phyloP scores from a whole-genome alignment of 2,113 vertebrate species.

The Lathamus discolor region DNA sequence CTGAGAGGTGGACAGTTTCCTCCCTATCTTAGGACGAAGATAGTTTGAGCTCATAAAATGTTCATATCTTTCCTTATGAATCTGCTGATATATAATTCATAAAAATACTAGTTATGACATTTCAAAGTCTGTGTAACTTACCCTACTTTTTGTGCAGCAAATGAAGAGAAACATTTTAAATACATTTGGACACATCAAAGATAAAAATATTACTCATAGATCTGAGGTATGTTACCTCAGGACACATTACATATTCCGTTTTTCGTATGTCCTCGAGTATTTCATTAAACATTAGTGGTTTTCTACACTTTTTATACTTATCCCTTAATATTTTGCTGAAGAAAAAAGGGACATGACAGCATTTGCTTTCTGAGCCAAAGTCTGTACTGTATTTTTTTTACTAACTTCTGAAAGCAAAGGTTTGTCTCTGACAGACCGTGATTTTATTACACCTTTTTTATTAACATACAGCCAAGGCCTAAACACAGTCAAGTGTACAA shows the following conservation, averaged over 20 bases:
- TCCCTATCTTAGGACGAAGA: neutral
- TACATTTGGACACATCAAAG: conserved; percentile 28
- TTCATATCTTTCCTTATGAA: neutral
- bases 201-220: neutral
- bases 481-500: neutral
- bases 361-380: neutral
- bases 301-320: neutral
- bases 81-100: neutral
- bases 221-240: neutral
- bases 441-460: neutral
- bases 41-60: neutral
- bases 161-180: neutral
- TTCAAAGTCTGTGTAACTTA: neutral
- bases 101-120: neutral
- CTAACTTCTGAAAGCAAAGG: neutral
- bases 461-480: neutral
- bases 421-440: neutral
- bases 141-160: neutral
- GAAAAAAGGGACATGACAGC: neutral
- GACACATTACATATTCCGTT: conserved; percentile 22
- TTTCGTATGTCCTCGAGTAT: neutral
- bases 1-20: neutral
- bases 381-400: neutral
- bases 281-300: conserved; percentile 10
- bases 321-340: neutral